Base-by-base conservation (phyloP, 2,797 vertebrate genomes). In the Atherinosoma microstoma region DNA sequence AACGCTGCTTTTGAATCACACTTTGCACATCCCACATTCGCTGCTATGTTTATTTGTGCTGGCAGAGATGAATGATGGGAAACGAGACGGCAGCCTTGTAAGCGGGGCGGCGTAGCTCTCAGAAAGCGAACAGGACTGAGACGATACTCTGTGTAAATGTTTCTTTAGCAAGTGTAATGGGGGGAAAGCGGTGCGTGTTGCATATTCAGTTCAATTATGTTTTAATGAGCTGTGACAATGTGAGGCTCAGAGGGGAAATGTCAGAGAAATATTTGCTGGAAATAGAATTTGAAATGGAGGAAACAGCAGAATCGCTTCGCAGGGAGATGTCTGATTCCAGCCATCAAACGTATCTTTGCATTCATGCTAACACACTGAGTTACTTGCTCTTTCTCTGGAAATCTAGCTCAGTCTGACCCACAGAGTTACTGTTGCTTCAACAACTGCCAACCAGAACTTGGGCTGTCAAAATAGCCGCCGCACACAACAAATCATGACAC, bases 201-300 rank as follows among this genome's bases (percentile, higher is more conserved):
- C 84, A 89, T 88, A 88, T 89, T 89, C 82, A 63, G 70, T 86
- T 86, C 79, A 89, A 88, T 90, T 87, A 86, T 54, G 68, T 91
- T 86, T 90, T 88, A 87, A 93, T 89, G 86, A 91, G 87, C 82
- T 90, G 87, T 84, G 84, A 89, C 86, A 84, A 71, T 68, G 78
- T 7, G 73, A 45, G 60, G 65, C 80, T 86, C 75, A 30, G 76
- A 84, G 79, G 84, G 80, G 80, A 87, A 79, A 85, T 75, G 80
- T 59, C 59, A 5, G 76, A 73, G 69, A 83, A 87, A 82, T 89
- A 84, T 89, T 84, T 74, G 84, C 65, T 67, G 59, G 57, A 59
- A 82, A 77, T 75, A 64, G 36, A 59, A 86, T 85, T 84, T 83
- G 42, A 75, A 76, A 78, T 53, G 56, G 70, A 35, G 36, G 56